Conservation (phyloP, 1,140 invertebrate species). For the Drosophila oshimai region DNA sequence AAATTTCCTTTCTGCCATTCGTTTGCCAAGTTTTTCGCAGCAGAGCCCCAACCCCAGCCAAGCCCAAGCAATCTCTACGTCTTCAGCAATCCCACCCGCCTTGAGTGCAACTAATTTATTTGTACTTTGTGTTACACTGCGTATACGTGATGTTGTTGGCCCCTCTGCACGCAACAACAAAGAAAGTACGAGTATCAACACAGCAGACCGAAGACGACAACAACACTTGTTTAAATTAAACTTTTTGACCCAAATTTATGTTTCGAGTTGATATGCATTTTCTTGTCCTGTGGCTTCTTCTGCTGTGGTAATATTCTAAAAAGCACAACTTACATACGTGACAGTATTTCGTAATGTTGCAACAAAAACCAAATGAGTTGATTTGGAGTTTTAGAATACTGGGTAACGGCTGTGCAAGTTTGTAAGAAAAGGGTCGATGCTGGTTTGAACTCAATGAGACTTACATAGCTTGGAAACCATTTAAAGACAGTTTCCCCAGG, state of each 20-base stretch:
- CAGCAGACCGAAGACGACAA: slow-evolving; percentile 35
- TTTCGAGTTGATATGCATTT: slow-evolving; percentile 73
- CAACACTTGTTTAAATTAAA: slow-evolving; percentile 78
- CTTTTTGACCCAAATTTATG: slow-evolving; percentile 79
- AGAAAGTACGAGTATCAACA: slow-evolving; percentile 32
- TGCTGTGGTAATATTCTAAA: slow-evolving; percentile 69
- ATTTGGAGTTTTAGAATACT: slow-evolving; percentile 11
- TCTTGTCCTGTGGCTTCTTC: slow-evolving; percentile 33
- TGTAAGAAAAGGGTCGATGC: background rate
- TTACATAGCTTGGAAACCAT: background rate
- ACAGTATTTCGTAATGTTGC: slow-evolving; percentile 74
- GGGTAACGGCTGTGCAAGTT: too few relatives aligned
- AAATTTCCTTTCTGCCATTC: slow-evolving; percentile 68
- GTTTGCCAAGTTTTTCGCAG: slow-evolving; percentile 42
- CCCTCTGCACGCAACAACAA: slow-evolving; percentile 37
- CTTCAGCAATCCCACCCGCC: slow-evolving; percentile 25
- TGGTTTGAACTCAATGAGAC: slow-evolving; percentile 59
- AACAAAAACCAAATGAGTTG: slow-evolving; percentile 55
- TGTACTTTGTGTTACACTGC: slow-evolving; percentile 73
- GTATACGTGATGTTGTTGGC: slow-evolving; percentile 60
- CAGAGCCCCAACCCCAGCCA: background rate
- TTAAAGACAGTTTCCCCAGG: too few relatives aligned
- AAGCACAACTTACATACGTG: slow-evolving; percentile 77
- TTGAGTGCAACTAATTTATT: slow-evolving; percentile 78
- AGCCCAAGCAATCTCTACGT: background rate